These are phyloP conservation scores for Salarias fasciatus DNA, from an alignment of 2,797 vertebrate genomes.

Conservation along the genomic window DNA sequence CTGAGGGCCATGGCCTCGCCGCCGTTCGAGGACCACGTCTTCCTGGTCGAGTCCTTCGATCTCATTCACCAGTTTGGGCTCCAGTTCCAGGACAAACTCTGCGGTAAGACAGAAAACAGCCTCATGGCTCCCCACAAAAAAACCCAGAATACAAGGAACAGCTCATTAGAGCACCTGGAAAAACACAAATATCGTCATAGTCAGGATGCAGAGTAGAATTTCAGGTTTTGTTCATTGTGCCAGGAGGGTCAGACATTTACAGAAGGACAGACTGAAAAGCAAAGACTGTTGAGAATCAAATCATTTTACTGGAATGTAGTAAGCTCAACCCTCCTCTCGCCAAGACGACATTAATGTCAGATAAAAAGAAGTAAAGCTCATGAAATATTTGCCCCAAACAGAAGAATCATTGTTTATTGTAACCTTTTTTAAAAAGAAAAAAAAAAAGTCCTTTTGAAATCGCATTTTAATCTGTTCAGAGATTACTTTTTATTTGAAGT, in stretches of 20 bases:
- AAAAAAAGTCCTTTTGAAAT: constrained; percentile 13
- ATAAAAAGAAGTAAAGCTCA: neutral
- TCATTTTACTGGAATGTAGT: too few species aligned
- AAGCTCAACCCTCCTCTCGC: too few species aligned
- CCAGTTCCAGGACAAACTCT: constrained; percentile 94
- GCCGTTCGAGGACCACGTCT: constrained; percentile 94
- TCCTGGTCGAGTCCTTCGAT: constrained; percentile 95
- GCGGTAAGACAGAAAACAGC: constrained; percentile 58
- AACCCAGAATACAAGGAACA: too few species aligned
- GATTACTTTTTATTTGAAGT: constrained; percentile 27
- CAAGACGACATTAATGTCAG: constrained; percentile 1
- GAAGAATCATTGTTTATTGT: constrained; percentile 1
- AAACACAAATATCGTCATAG: too few species aligned
- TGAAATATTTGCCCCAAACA: constrained; percentile 3
- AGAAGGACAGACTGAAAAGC: too few species aligned
- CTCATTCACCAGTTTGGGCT: constrained; percentile 95
- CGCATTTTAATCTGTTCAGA: neutral
- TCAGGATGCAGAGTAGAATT: too few species aligned
- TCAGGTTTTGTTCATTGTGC: too few species aligned
- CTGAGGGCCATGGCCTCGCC: constrained; percentile 94
- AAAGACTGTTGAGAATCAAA: too few species aligned
- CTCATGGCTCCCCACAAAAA: too few species aligned
- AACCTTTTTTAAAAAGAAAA: too few species aligned
- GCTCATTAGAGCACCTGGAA: too few species aligned
- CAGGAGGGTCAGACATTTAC: too few species aligned